Percentiles rank a stretch among this genome's conserved stretches.
phyloP scores from a whole-genome alignment of 2,113 vertebrate species.

The Addax nasomaculatus region DNA sequence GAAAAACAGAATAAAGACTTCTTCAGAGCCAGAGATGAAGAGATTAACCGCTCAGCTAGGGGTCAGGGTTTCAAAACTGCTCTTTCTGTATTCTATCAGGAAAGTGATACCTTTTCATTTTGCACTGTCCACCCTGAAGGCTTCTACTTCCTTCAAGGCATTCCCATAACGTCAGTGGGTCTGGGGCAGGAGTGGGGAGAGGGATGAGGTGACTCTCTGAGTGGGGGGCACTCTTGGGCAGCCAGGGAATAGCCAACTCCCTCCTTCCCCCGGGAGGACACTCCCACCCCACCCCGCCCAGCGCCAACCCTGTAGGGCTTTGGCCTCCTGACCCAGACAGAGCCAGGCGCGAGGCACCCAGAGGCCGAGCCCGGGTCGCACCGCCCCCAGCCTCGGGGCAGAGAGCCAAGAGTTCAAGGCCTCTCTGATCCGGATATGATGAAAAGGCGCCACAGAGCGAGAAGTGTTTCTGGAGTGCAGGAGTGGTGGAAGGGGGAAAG shows the following conservation, averaged over 20 bases:
- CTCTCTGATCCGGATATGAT: constrained; percentile 90
- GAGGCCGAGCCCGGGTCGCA: background rate
- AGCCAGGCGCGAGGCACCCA: background rate
- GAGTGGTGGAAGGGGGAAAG: constrained; percentile 30
- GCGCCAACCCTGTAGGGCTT: background rate
- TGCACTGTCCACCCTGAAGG: background rate
- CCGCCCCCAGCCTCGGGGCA: constrained; percentile 59
- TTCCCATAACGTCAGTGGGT: background rate
- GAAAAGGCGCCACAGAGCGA: constrained; percentile 75
- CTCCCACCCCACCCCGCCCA: no score
- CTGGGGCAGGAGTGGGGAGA: background rate
- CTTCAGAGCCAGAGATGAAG: background rate
- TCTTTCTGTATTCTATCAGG: background rate
- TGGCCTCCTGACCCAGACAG: constrained; percentile 56
- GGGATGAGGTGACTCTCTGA: background rate
- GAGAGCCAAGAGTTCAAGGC: constrained; percentile 71
- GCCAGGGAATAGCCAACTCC: background rate
- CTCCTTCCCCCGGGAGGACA: background rate
- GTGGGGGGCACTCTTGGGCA: no score
- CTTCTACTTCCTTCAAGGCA: background rate
- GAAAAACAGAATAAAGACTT: background rate
- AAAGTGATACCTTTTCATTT: background rate
- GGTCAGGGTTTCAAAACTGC: background rate
- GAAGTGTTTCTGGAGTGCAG: constrained; percentile 60
- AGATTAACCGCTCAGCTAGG: background rate